These are phyloP conservation scores for Spheniscus humboldti DNA, from an alignment of 2,797 vertebrate genomes.

Conservation along the genomic window DNA sequence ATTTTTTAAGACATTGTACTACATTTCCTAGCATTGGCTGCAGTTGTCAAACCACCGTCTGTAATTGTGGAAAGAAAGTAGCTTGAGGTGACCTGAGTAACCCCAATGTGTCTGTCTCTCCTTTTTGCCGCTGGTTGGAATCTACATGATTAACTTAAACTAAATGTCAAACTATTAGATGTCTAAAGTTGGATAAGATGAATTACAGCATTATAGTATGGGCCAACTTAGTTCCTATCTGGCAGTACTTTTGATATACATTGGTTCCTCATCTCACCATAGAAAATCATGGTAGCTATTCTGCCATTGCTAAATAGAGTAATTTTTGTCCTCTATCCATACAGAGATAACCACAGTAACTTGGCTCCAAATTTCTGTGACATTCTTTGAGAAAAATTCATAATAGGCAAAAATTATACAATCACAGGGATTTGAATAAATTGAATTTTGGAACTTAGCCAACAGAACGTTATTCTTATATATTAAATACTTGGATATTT, in stretches of 20 bases:
- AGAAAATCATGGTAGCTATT: background rate
- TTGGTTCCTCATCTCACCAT: background rate
- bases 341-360: background rate
- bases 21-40: background rate
- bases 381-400: background rate
- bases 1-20: background rate
- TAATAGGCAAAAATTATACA: background rate
- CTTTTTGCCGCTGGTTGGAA: background rate
- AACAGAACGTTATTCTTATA: background rate
- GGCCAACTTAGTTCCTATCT: background rate
- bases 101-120: background rate
- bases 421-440: background rate
- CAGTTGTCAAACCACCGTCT: background rate
- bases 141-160: background rate
- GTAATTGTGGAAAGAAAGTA: background rate
- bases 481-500: background rate
- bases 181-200: background rate
- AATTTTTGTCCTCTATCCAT: background rate
- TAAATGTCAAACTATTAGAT: background rate
- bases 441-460: background rate
- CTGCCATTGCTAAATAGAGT: background rate
- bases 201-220: background rate
- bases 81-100: background rate
- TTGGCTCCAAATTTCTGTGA: background rate
- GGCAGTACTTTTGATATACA: background rate